A percentile compares a stretch with the other conserved stretches of the same genome.
Evolutionary conservation across 2,797 vertebrate genomes (phyloP).

Genomic region (Chanos chanos): DNA sequence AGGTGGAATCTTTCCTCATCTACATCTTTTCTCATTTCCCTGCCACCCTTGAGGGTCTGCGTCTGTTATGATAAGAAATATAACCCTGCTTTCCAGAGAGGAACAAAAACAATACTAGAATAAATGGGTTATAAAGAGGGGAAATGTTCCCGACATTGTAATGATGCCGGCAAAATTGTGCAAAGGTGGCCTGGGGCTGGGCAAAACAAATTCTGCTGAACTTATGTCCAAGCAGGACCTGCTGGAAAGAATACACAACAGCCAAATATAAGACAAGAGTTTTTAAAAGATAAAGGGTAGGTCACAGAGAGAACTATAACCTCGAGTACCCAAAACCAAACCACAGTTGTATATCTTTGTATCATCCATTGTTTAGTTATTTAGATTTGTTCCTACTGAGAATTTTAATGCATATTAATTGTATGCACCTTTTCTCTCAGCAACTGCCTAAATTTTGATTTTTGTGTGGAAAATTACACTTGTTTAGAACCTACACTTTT

Average conservation of each 20-base stretch:
- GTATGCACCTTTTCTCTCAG: too few species aligned
- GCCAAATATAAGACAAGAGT: conserved; percentile 17
- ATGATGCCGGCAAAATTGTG: conserved; percentile 51
- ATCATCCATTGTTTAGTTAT: conserved; percentile 4
- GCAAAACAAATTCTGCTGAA: conserved; percentile 54
- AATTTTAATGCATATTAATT: too few species aligned
- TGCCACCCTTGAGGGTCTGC: conserved; percentile 66
- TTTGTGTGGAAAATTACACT: neutral
- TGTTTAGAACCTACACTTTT: neutral
- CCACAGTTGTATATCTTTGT: neutral
- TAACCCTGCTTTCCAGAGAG: conserved; percentile 49
- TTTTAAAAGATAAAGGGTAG: too few species aligned
- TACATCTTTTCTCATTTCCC: conserved; percentile 67
- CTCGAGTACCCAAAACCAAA: too few species aligned
- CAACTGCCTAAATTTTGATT: neutral
- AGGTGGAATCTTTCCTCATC: conserved; percentile 59
- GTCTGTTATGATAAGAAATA: conserved; percentile 64
- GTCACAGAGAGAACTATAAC: too few species aligned
- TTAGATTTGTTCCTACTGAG: neutral
- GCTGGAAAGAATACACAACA: conserved; percentile 25
- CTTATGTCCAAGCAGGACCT: conserved; percentile 41
- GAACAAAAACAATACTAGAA: conserved; percentile 62
- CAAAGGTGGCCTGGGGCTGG: conserved; percentile 47
- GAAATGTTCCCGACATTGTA: conserved; percentile 58
- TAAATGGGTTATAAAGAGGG: conserved; percentile 49